Base-by-base conservation (phyloP, 2,888 invertebrate species). In the Folsomia manolachei region DNA sequence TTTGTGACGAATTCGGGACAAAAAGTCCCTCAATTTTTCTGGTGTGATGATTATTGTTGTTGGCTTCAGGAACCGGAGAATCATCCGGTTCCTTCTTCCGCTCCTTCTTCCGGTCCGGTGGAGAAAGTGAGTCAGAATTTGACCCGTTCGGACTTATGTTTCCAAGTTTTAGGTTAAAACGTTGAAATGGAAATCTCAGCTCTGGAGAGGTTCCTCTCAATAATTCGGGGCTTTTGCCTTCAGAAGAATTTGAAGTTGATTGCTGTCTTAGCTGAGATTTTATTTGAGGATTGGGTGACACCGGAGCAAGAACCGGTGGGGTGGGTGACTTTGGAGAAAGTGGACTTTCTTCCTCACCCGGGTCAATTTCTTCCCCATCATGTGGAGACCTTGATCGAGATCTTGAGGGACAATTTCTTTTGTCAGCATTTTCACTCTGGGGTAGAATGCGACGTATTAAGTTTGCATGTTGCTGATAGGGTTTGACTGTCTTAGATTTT, bases 1-100 rank as follows among this genome's bases (percentile, higher is more conserved):
- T n/a, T n/a, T n/a, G n/a, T n/a, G n/a, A n/a, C 7, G 39, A 39
- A 39, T 39, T 4, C 14, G 39, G 69, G 63, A 27, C 51, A 69
- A 66, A 66, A 72, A 27, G 69, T 69, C n/a, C 64, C 56, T 56
- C 39, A 64, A 61, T 67, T 39, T 72, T 72, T 27, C 63, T 23
- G 25, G 24, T 27, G 14, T 60, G 61, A 39, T 61, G 39, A 39
- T 39, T 39, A 67, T 67, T 52, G 25, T 67, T 25, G 24, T 27
- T 27, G n/a, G n/a, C 52, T 60, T 68, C 68, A 26, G 53, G 23
- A 39, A 21, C 18, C 51, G 21, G 9, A 24, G 51, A 26, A 23
- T 63, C 11, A 9, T 27, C 61, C 9, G 19, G 19, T 63, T 23
- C 63, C n/a, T n/a, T 23, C 39, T 39, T 14, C 7, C 39, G 4